Conservation (phyloP, 2,113 vertebrate genomes). For the Nesoenas mayeri region DNA sequence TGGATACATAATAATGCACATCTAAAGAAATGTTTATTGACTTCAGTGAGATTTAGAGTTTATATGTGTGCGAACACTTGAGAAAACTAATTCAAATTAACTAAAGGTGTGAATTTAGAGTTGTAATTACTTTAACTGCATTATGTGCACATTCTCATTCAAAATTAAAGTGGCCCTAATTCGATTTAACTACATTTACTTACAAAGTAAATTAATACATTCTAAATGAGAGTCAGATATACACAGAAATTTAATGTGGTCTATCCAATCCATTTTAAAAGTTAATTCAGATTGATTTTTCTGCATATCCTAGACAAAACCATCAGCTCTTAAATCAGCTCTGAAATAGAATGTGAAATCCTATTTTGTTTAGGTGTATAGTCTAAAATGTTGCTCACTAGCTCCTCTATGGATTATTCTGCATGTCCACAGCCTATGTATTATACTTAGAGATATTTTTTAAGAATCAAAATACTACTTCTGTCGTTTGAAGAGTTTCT, state of each 20-base stretch:
- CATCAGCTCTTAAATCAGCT: constrained; percentile 5
- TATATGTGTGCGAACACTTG: background rate
- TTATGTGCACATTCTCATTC: constrained; percentile 23
- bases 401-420: background rate
- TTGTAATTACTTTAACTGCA: constrained; percentile 13
- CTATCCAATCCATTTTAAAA: constrained; percentile 50
- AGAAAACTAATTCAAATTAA: constrained; percentile 20
- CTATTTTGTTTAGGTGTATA: background rate
- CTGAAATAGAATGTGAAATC: constrained; percentile 27
- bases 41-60: constrained; percentile 11
- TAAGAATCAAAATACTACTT: background rate
- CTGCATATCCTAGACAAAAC: constrained; percentile 31
- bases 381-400: background rate
- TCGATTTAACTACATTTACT: constrained; percentile 39
- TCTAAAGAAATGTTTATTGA: constrained; percentile 18
- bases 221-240: constrained; percentile 36
- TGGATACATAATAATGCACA: background rate
- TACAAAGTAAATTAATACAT: constrained; percentile 46
- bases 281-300: constrained; percentile 69
- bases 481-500: background rate
- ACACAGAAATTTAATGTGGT: constrained; percentile 34
- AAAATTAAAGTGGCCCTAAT: constrained; percentile 33
- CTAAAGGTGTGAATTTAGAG: constrained; percentile 40
- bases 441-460: background rate
- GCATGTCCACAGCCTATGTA: background rate